Base-by-base conservation (phyloP, 2,888 invertebrate genomes). In the Spisula subtruncata region DNA sequence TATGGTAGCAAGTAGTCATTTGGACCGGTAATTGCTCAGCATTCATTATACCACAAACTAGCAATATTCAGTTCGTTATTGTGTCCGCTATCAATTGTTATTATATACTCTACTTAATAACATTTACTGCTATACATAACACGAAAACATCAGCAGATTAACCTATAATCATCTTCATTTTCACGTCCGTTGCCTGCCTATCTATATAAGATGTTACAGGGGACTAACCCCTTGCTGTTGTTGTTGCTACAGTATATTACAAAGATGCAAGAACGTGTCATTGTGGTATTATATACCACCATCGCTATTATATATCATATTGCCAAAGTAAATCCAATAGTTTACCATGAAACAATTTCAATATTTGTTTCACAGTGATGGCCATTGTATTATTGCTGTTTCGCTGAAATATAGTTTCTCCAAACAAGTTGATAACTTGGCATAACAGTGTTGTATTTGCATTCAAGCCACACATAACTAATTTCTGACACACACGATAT, bases 401-500 rank as follows among this genome's bases (percentile, higher is more conserved):
- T 41, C 8, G 41, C 41, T 41, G 41, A 41, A 41, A 8, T 41
- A 41, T 41, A 41, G 2, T 5, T 10, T 66, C 60, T 12, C 12
- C 41, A 66, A n/a, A 66, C 60, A 4, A n/a, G 60, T 25, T 25
- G 25, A 51, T 25, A 14, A 35, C 75, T 75, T 35, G 75, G 35
- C 75, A 32, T 75, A 5, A 25, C 18, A 32, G 12, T 35, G 29
- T 35, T 2, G 32, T 35, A 32, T 75, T 8, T 16, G 16, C 32
- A 1, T 8, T 35, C 35, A 75, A 12, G 12, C 10, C 12, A 75
- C 35, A 75, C 12, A 75, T 32, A 35, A 75, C 32, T 35, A 32
- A 75, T 75, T 25, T n/a, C 60, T 66, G 60, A 66, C 60, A 66
- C 60, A 10, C n/a, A 10, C 32, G 12, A 75, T 75, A 75, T 75